Base-by-base conservation (phyloP, 2,888 invertebrate genomes). In the Unio delphinus region DNA sequence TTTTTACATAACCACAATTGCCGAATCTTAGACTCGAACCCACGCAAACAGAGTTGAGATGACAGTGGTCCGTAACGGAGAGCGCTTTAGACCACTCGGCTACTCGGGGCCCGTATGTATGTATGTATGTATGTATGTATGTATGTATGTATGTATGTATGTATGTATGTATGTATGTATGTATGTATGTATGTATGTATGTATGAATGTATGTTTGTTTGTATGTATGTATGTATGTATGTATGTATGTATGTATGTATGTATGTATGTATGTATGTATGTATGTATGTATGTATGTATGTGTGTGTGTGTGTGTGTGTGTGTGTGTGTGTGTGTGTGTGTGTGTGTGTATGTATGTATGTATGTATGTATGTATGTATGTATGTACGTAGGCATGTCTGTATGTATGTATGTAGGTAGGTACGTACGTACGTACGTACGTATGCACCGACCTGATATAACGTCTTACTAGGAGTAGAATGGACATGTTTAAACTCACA, bases 281-380 rank as follows among this genome's bases (percentile, higher is more conserved):
- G n/a, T 55, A 55, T 63, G 56, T 23, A 62, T 34, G 55, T 55
- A 64, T 59, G 18, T 59, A 59, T 58, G 28, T 65, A 64, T 59
- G 55, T 59, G 30, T 54, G 58, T 45, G 28, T 59, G 34, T 34
- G 0, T 11, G 34, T 6, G 0, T 11, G 8, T 34, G 8, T 11
- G 34, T 34, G 0, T 11, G 8, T 34, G 1, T 34, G 2, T 34
- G 5, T 45, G 45, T 45, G 11, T 45, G 45, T 45, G 11, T 11
- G 45, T 45, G 11, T 45, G 45, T 45, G 11, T 45, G 45, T 68
- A 56, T 67, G 60, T 68, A 60, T 67, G 58, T 68, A 67, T 67
- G 58, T 67, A 64, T 67, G 58, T 71, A 67, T 67, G 34, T 67
- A 67, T 67, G 34, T 67, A 67, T 60, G 58, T 68, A 61, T 62